Conservation (phyloP, 2,888 invertebrate species). For the Petrolisthes manimaculis region DNA sequence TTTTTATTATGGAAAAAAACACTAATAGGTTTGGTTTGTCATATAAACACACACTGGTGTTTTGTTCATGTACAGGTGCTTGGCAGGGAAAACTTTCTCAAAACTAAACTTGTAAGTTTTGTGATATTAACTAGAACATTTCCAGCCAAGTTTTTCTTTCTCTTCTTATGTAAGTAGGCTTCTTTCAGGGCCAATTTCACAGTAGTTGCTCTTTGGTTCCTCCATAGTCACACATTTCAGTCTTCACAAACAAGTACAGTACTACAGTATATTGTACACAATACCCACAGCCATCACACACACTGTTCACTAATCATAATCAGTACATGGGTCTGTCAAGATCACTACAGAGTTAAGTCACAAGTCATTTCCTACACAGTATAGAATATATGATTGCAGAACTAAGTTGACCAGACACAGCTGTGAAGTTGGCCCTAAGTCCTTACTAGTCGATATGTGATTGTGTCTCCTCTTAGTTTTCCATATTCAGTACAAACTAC, state of each 20-base stretch:
- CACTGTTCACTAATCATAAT: too few relatives aligned
- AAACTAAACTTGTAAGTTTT: conserved; percentile 38
- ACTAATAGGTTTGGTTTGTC: conserved; percentile 40
- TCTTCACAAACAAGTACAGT: too few relatives aligned
- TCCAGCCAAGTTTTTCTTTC: conserved; percentile 46
- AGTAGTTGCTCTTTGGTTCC: too few relatives aligned
- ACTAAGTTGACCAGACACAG: not conserved
- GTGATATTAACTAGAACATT: conserved; percentile 45
- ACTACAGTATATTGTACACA: too few relatives aligned
- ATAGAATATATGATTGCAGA: not conserved
- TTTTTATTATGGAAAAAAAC: conserved; percentile 39
- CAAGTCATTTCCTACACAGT: not conserved
- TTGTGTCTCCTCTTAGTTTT: conserved; percentile 62
- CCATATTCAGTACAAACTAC: conserved; percentile 65
- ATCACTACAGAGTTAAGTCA: too few relatives aligned
- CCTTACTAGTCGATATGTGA: conserved; percentile 65
- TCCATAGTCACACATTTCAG: too few relatives aligned
- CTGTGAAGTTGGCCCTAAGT: conserved; percentile 22
- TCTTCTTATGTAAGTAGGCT: conserved; percentile 56
- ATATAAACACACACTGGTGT: conserved; percentile 46
- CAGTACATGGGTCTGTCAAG: too few relatives aligned
- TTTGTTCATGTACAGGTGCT: conserved; percentile 58
- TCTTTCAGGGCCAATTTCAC: not conserved
- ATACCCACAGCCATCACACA: too few relatives aligned
- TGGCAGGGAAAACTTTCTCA: conserved; percentile 45